These are phyloP conservation scores for Philopotamus ludificatus DNA, from an alignment of 1,140 invertebrate genomes.

Conservation along the genomic window DNA sequence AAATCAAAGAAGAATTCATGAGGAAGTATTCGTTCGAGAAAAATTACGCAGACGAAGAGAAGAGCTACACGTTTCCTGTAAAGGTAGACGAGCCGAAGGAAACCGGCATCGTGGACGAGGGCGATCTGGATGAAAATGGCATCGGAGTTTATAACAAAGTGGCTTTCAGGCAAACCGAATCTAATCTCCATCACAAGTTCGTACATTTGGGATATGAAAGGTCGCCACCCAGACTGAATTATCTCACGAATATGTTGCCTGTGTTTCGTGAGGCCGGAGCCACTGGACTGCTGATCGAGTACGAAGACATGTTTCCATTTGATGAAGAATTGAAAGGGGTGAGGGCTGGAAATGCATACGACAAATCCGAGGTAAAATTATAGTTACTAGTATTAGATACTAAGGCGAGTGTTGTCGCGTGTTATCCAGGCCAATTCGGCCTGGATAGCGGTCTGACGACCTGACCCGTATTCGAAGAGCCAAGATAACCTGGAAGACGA, in stretches of 20 bases:
- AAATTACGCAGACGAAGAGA: not conserved
- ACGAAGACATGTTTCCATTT: slow-evolving; percentile 98
- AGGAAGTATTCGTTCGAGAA: not conserved
- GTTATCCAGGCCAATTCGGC: too few species aligned
- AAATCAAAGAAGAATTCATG: not conserved
- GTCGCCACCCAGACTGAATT: slow-evolving; percentile 71
- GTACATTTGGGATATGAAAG: slow-evolving; percentile 92
- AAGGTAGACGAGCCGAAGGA: not conserved
- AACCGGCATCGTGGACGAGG: not conserved
- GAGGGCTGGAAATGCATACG: slow-evolving; percentile 77
- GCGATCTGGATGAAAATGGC: not conserved
- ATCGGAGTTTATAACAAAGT: slow-evolving; percentile 6
- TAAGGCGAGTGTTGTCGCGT: too few species aligned
- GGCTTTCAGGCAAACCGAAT: slow-evolving; percentile 18
- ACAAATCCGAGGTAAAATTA: slow-evolving; percentile 64
- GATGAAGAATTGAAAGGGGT: slow-evolving; percentile 65
- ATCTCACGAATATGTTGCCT: slow-evolving; percentile 71
- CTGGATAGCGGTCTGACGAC: too few species aligned
- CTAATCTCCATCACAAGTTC: slow-evolving; percentile 46
- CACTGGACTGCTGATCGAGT: slow-evolving; percentile 89
- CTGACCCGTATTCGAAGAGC: too few species aligned
- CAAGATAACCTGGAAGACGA: too few species aligned
- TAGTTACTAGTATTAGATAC: too few species aligned
- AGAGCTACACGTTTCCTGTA: not conserved
- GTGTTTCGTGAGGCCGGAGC: slow-evolving; percentile 75